A percentile compares a stretch with the other conserved stretches of the same genome.
Conservation (phyloP, 1,140 invertebrate species). For the Calephelis nemesis region DNA sequence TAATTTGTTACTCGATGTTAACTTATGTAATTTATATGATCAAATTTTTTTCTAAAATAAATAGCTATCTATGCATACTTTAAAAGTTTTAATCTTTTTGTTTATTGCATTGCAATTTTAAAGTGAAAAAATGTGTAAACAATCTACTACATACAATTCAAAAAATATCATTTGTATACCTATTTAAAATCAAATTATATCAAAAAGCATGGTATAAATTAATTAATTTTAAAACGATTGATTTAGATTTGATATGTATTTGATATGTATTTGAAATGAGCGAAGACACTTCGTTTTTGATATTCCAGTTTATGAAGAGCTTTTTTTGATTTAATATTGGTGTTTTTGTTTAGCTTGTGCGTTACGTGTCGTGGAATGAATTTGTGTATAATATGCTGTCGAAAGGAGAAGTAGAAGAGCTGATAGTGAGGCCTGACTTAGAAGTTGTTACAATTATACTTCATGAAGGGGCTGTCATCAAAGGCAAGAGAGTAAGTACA, state of each 20-base stretch:
- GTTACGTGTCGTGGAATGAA: slow-evolving; percentile 96
- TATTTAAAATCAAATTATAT: too few relatives aligned
- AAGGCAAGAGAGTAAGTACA: slow-evolving; percentile 84
- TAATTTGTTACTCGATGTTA: too few relatives aligned
- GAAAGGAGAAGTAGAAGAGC: slow-evolving; percentile 94
- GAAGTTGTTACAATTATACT: slow-evolving; percentile 92
- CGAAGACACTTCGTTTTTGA: not conserved
- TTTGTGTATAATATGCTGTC: slow-evolving; percentile 95
- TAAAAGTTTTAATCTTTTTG: too few relatives aligned
- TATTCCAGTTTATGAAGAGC: not conserved
- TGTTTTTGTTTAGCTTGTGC: slow-evolving; percentile 60
- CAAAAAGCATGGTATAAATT: too few relatives aligned
- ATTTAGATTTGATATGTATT: not conserved
- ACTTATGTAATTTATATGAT: too few relatives aligned
- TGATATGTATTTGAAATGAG: not conserved
- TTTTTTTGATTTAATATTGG: not conserved
- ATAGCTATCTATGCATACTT: too few relatives aligned
- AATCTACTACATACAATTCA: too few relatives aligned
- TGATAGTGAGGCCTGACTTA: slow-evolving; percentile 90
- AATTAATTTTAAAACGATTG: not conserved
- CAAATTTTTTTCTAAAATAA: too few relatives aligned
- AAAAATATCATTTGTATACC: too few relatives aligned
- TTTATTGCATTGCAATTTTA: too few relatives aligned
- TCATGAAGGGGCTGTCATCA: slow-evolving; percentile 91
- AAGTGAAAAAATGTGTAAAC: too few relatives aligned